phyloP scores from a whole-genome alignment of 2,888 invertebrate species.

The Heliconius erato region DNA sequence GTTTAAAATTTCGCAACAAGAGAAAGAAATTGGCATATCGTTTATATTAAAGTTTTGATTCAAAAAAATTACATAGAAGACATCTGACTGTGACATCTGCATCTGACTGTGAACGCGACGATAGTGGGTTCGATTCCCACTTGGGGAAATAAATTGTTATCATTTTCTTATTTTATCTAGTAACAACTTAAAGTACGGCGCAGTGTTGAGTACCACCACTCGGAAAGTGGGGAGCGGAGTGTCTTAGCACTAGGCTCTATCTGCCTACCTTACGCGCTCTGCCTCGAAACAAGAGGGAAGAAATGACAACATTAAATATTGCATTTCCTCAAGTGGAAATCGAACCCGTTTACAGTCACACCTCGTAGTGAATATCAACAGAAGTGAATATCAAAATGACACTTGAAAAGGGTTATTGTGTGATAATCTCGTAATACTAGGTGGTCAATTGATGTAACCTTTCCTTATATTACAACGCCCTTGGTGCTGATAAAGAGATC shows the following conservation, averaged over 20 bases:
- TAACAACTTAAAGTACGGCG: neutral
- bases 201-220: neutral
- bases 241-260: neutral
- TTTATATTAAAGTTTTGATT: neutral
- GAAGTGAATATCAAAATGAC: neutral
- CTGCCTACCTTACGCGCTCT: no score
- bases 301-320: no score
- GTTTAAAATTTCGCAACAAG: conserved; percentile 13
- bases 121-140: neutral
- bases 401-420: conserved; percentile 6
- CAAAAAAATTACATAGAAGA: neutral
- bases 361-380: neutral
- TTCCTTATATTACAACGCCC: conserved; percentile 23
- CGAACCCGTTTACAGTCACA: neutral
- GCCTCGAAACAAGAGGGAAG: no score
- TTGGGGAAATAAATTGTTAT: neutral
- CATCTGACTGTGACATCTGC: no score
- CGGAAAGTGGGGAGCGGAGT: neutral
- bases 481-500: conserved; percentile 26
- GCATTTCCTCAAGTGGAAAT: no score
- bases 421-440: conserved; percentile 32
- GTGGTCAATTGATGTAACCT: conserved; percentile 35
- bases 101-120: no score
- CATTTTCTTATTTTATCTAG: neutral
- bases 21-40: conserved; percentile 7